A percentile compares a stretch with the other conserved stretches of the same genome.
phyloP scores from a whole-genome alignment of 53 echinoderm and acorn worm genomes.

The Arbacia lixula region DNA sequence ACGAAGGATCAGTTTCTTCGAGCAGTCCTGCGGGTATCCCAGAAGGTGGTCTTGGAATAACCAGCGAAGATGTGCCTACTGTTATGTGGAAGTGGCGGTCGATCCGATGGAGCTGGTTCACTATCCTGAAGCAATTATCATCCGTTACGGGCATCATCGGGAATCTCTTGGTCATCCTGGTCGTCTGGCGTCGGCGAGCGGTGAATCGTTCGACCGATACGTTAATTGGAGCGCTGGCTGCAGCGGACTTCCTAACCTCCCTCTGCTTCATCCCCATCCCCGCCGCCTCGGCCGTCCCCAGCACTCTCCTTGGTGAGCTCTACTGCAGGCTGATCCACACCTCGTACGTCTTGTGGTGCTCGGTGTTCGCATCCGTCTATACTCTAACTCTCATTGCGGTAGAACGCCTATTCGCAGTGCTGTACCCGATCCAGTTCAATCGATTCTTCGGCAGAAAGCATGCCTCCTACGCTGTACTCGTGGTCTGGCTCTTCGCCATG shows the following conservation, averaged over 20 bases:
- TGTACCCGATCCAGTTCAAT: slow-evolving; percentile 75
- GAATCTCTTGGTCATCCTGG: slow-evolving; percentile 13
- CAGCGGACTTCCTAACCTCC: slow-evolving; percentile 83
- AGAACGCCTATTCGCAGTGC: slow-evolving; percentile 80
- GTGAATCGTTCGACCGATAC: slow-evolving; percentile 74
- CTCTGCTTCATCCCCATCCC: slow-evolving; percentile 72
- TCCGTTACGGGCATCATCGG: slow-evolving; percentile 8
- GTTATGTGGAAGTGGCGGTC: slow-evolving; percentile 38
- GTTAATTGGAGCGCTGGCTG: slow-evolving; percentile 74
- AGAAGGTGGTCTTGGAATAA: no score
- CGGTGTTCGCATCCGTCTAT: slow-evolving; percentile 73
- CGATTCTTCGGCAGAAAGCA: slow-evolving; percentile 65
- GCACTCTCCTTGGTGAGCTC: slow-evolving; percentile 54
- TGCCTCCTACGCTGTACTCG: slow-evolving; percentile 53
- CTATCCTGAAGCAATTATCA: neutral
- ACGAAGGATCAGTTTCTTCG: no score
- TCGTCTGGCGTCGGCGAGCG: slow-evolving; percentile 12
- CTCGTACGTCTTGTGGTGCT: slow-evolving; percentile 76
- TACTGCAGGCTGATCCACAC: slow-evolving; percentile 77
- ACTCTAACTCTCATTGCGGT: slow-evolving; percentile 77
- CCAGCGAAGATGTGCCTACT: no score
- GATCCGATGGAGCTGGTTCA: neutral
- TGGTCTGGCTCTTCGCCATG: slow-evolving; percentile 60
- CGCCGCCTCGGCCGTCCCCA: slow-evolving; percentile 25
- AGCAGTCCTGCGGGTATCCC: no score